These are phyloP conservation scores for Rhipidura dahli DNA, from an alignment of 2,113 vertebrate genomes.

Conservation along the genomic window DNA sequence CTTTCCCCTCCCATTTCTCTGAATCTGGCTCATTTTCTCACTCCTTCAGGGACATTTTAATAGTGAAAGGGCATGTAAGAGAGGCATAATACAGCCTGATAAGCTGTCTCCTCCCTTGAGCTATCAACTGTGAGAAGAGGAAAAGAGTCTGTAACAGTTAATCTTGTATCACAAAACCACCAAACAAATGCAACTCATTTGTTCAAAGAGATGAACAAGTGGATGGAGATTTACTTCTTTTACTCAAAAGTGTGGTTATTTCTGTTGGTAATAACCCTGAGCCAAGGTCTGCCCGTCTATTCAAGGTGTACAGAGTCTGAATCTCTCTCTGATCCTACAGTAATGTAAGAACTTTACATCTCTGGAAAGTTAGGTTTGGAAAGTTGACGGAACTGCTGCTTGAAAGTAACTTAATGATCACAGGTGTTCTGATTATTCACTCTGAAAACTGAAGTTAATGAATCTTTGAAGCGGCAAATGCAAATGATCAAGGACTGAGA, in stretches of 20 bases:
- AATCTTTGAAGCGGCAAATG: slow-evolving; percentile 37
- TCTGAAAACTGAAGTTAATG: slow-evolving; percentile 39
- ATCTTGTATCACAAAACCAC: background rate
- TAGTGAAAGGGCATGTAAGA: background rate
- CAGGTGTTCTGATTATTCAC: slow-evolving; percentile 45
- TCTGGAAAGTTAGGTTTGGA: background rate
- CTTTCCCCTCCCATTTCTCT: background rate
- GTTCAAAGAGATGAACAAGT: background rate
- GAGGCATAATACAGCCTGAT: slow-evolving; percentile 13
- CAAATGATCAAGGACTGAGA: slow-evolving; percentile 19
- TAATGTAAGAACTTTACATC: background rate
- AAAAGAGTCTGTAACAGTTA: background rate
- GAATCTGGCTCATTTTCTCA: slow-evolving; percentile 18
- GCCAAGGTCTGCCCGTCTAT: background rate
- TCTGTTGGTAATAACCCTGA: background rate
- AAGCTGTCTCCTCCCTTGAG: background rate
- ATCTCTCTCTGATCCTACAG: background rate
- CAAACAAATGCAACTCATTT: background rate
- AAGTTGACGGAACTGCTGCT: background rate
- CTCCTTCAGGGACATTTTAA: slow-evolving; percentile 19
- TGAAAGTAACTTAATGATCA: slow-evolving; percentile 1
- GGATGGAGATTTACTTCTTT: background rate
- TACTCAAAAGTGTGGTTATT: background rate
- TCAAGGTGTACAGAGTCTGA: background rate
- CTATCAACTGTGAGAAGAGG: no score